Evolutionary conservation across 2,797 vertebrate species (phyloP), one percentile per base, ranked within the genome.

Genomic region (Melanogrammus aeglefinus): DNA sequence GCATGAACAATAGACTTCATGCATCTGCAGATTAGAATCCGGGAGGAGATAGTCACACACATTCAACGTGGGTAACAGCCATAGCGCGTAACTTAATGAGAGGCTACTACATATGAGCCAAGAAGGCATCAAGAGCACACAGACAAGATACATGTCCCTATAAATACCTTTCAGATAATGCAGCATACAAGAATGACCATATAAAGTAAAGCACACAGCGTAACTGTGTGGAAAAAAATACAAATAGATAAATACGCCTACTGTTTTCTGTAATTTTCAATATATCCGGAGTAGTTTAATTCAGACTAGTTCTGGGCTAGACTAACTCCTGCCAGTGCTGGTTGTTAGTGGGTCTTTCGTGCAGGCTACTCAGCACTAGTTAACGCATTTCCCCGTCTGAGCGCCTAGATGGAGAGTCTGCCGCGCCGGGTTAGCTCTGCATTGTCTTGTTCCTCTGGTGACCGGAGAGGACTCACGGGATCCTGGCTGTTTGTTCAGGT

Each of bases 401-500:
- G 21, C 0, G 9, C 0, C n/a, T 27, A 69, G n/a, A 27, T 69
- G 63, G 57, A 63, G 21, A 21, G 57, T 7, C 21, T 63, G 57
- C 57, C 6, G 21, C 24, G 63, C 63, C 63, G 12, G 63, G 63
- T 27, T 69, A 27, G n/a, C 3, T 10, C n/a, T 33, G 85, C 85
- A 87, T 88, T 47, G 84, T 81, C 29, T 81, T 88, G 78, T 85
- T 83, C 81, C 74, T 76, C 83, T 85, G 73, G 47, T 12, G 77
- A 76, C 77, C 70, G 41, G 78, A 80, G 76, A 31, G 80, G 24
- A 73, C 90, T 91, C 91, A 31, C 27, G 87, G 86, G 89, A 91
- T 88, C 80, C 72, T 79, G 76, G 77, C 87, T 86, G 88, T 93
- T 92, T 92, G 88, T 84, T 82, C 80, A 76, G 51, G 81, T 88